A percentile compares a stretch with the other conserved stretches of the same genome.
Conservation (phyloP, 2,113 vertebrate genomes). For the Cryptotis parvus region DNA sequence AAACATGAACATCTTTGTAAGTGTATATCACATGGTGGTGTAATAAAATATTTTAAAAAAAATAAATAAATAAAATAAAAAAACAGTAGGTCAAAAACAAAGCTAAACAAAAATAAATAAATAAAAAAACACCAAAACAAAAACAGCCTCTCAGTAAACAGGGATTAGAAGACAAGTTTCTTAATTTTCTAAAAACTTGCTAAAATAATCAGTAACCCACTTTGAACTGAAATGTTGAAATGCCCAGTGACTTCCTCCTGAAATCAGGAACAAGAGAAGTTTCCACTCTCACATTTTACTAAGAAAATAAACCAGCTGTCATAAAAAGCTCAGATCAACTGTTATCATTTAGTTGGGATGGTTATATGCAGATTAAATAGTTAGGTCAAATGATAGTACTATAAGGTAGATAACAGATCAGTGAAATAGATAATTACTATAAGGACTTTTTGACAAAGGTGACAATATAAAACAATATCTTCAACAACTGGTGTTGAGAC, state of each 20-base stretch:
- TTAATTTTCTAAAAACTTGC: conserved; percentile 22
- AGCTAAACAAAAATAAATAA: too few species aligned
- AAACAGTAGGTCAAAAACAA: too few species aligned
- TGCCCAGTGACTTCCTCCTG: conserved; percentile 29
- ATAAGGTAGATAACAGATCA: not conserved
- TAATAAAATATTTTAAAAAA: too few species aligned
- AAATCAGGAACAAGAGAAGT: conserved; percentile 37
- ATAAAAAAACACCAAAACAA: not conserved
- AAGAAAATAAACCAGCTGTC: not conserved
- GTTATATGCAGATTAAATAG: not conserved
- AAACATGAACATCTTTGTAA: too few species aligned
- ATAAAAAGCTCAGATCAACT: not conserved
- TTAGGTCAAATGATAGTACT: not conserved
- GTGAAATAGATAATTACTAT: not conserved
- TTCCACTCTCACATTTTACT: not conserved
- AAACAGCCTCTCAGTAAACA: conserved; percentile 27
- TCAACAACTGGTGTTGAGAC: conserved; percentile 27
- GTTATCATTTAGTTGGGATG: not conserved
- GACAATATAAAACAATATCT: not conserved
- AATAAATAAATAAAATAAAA: too few species aligned
- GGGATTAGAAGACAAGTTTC: conserved; percentile 9
- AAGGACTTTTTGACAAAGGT: conserved; percentile 21
- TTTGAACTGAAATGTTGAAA: not conserved
- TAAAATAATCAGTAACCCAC: not conserved
- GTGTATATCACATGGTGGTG: too few species aligned